phyloP scores from a whole-genome alignment of 2,888 invertebrate genomes.

The Chrysotoxum bicinctum region DNA sequence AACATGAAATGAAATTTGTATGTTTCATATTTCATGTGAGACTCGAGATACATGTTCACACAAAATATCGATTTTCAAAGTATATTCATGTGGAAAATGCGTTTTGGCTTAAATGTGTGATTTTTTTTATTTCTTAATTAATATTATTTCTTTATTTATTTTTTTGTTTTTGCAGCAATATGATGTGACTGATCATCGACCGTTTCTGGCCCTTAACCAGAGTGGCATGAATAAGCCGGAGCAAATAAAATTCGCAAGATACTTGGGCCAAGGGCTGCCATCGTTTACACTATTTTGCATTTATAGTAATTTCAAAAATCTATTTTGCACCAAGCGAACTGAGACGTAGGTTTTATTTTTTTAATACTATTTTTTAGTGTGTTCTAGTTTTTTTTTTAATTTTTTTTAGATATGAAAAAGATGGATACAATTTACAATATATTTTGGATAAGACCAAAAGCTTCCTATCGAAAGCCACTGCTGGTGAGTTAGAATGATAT shows the following conservation, averaged over 20 bases:
- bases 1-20: slow-evolving; percentile 65
- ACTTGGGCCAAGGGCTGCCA: slow-evolving; percentile 81
- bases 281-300: slow-evolving; percentile 81
- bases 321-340: slow-evolving; percentile 81
- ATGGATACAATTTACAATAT: slow-evolving; percentile 81
- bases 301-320: slow-evolving; percentile 82
- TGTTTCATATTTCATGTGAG: slow-evolving; percentile 70
- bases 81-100: slow-evolving; percentile 60
- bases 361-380: background rate
- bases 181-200: slow-evolving; percentile 81
- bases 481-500: slow-evolving; percentile 77
- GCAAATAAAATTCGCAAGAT: slow-evolving; percentile 81
- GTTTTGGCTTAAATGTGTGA: slow-evolving; percentile 37
- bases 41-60: slow-evolving; percentile 59
- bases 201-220: slow-evolving; percentile 80
- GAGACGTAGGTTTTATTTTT: slow-evolving; percentile 78
- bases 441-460: slow-evolving; percentile 81
- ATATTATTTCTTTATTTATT: background rate
- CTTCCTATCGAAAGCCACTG: slow-evolving; percentile 81
- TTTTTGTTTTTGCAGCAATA: slow-evolving; percentile 77
- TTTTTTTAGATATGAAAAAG: slow-evolving; percentile 79
- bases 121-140: background rate
- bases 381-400: slow-evolving; percentile 14
- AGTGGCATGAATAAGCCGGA: slow-evolving; percentile 81
- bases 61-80: slow-evolving; percentile 70